Evolutionary conservation across 1,140 invertebrate genomes (phyloP).

Genomic region (Papilio aristodemus): DNA sequence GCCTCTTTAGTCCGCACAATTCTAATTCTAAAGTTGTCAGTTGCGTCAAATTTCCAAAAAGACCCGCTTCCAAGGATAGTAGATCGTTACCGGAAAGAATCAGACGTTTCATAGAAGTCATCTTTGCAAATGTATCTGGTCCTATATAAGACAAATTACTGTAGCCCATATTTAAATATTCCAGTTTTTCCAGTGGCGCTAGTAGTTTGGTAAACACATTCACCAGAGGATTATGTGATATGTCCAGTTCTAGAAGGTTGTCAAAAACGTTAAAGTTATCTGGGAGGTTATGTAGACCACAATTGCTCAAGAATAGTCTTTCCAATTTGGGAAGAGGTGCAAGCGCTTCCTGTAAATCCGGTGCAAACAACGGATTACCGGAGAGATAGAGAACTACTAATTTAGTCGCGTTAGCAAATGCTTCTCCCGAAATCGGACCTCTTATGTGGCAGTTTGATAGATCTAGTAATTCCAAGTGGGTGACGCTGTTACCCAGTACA

Average conservation of each 20-base stretch:
- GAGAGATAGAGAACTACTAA: constrained; percentile 84
- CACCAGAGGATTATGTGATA: constrained; percentile 85
- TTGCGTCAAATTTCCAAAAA: constrained; percentile 85
- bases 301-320: constrained; percentile 85
- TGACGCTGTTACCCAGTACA: constrained; percentile 84
- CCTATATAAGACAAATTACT: constrained; percentile 85
- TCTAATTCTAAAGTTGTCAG: constrained; percentile 85
- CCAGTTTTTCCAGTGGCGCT: constrained; percentile 84
- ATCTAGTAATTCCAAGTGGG: constrained; percentile 85
- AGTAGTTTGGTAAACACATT: constrained; percentile 85
- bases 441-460: constrained; percentile 86
- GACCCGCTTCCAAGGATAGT: constrained; percentile 84
- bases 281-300: constrained; percentile 83
- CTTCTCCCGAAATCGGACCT: constrained; percentile 84
- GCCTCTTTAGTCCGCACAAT: constrained; percentile 83
- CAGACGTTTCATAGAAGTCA: constrained; percentile 84
- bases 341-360: constrained; percentile 84
- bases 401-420: constrained; percentile 85
- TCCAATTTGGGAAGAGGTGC: constrained; percentile 84
- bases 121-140: constrained; percentile 85
- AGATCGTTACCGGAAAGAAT: constrained; percentile 86
- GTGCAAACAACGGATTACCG: constrained; percentile 85
- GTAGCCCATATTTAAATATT: constrained; percentile 88
- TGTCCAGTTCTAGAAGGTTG: constrained; percentile 84
- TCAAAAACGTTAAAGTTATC: constrained; percentile 85